Conservation (phyloP, 2,888 invertebrate genomes). For the Digitonthophagus gazella region DNA sequence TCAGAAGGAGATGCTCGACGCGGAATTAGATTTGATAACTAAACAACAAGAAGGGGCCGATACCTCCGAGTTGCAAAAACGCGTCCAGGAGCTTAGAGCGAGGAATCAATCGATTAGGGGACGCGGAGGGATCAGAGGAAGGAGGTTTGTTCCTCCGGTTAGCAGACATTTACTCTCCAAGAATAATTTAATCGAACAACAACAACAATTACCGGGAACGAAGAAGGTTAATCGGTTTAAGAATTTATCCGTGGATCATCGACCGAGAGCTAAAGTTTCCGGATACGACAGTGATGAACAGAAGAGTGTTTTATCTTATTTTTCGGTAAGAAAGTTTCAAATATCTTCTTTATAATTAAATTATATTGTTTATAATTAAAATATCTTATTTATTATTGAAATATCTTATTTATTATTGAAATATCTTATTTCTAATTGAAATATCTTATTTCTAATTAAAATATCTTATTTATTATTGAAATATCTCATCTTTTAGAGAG, state of each 20-base stretch:
- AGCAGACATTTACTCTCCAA: constrained; percentile 46
- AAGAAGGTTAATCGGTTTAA: constrained; percentile 45
- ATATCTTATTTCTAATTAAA: too few species aligned
- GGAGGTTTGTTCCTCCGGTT: constrained; percentile 40
- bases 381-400: too few species aligned
- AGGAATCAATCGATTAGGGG: constrained; percentile 43
- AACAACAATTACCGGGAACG: constrained; percentile 45
- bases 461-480: too few species aligned
- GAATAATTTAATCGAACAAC: constrained; percentile 44
- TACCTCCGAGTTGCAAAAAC: constrained; percentile 76
- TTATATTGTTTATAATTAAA: background rate
- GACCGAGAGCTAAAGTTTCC: constrained; percentile 80
- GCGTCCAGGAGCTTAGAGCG: constrained; percentile 70
- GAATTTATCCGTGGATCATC: constrained; percentile 71
- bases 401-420: too few species aligned
- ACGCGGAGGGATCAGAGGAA: constrained; percentile 42
- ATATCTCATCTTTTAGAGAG: too few species aligned
- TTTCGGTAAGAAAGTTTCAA: constrained; percentile 64
- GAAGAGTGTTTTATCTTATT: constrained; percentile 76
- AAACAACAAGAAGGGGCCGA: constrained; percentile 88
- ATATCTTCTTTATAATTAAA: background rate
- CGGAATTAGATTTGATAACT: constrained; percentile 86
- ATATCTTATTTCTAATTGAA: too few species aligned
- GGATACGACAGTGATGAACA: constrained; percentile 85
- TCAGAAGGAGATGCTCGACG: constrained; percentile 86